Conservation (phyloP, 2,113 vertebrate species). For the Thinocorus orbignyianus region DNA sequence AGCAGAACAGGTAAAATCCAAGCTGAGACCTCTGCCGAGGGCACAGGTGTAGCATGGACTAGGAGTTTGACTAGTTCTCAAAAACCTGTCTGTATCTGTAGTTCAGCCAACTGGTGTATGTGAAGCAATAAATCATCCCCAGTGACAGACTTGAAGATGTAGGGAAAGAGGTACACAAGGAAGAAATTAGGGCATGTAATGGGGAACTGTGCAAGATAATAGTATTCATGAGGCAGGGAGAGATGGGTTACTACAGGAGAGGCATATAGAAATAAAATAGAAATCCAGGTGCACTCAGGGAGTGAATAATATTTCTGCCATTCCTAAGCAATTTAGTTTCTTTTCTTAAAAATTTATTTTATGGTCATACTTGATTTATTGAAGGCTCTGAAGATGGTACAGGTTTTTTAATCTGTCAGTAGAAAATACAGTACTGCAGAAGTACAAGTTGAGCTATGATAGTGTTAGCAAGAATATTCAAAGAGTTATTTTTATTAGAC, state of each 20-base stretch:
- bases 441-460: background rate
- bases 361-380: background rate
- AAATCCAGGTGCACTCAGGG: background rate
- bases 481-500: background rate
- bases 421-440: background rate
- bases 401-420: background rate
- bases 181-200: background rate
- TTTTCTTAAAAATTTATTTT: background rate
- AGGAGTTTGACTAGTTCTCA: background rate
- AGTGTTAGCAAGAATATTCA: background rate
- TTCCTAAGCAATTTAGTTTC: background rate
- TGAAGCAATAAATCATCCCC: background rate
- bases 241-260: background rate
- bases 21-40: background rate
- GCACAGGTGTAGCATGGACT: background rate
- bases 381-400: background rate
- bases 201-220: background rate
- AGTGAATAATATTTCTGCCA: background rate
- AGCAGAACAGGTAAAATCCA: background rate
- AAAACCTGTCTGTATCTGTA: background rate
- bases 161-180: background rate
- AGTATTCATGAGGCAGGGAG: background rate
- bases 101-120: background rate
- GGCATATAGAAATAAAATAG: background rate
- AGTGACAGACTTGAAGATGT: background rate